Conservation (phyloP, 2,797 vertebrate genomes). For the Toxotes lorentzi region DNA sequence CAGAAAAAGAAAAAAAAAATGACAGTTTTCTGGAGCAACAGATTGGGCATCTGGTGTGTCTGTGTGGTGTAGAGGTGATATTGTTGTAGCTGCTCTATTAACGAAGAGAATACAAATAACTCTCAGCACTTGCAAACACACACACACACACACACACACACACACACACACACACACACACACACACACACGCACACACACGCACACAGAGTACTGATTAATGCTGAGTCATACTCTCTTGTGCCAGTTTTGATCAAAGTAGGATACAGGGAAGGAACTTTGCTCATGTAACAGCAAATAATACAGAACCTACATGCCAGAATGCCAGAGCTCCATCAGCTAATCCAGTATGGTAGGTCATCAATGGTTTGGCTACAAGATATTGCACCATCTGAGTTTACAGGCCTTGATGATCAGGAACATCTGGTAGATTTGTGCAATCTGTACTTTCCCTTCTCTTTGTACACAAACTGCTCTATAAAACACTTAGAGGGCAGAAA, state of each 20-base stretch:
- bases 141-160: no score
- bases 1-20: conserved; percentile 33
- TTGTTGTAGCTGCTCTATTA: conserved; percentile 62
- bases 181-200: neutral
- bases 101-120: conserved; percentile 59
- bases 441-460: conserved; percentile 49
- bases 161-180: neutral
- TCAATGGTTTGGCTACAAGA: conserved; percentile 22
- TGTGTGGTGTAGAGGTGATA: conserved; percentile 51
- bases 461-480: conserved; percentile 42
- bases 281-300: conserved; percentile 43
- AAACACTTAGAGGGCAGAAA: conserved; percentile 32
- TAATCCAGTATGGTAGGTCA: conserved; percentile 23
- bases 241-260: conserved; percentile 5
- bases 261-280: conserved; percentile 25
- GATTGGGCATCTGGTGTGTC: conserved; percentile 59
- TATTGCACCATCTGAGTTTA: conserved; percentile 47
- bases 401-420: conserved; percentile 24
- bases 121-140: neutral
- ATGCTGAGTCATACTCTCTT: conserved; percentile 46
- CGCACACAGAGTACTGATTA: neutral
- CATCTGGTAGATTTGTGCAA: conserved; percentile 40
- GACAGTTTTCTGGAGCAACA: conserved; percentile 58
- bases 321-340: conserved; percentile 23
- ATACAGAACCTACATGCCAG: conserved; percentile 27